Conservation (phyloP, 1,140 invertebrate species). For the Pachypeltis micranthus region DNA sequence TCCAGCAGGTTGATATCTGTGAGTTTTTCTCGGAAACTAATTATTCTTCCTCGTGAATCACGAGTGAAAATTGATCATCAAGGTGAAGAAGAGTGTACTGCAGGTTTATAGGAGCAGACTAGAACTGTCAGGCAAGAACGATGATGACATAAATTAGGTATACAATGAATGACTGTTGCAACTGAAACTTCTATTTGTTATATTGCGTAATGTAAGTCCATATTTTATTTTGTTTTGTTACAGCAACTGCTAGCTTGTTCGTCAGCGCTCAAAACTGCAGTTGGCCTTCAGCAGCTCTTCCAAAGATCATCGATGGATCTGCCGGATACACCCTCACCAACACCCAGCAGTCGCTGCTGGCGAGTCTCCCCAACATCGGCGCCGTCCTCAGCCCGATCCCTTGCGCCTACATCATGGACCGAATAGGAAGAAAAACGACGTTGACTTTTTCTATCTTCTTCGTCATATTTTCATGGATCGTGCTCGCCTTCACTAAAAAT, state of each 20-base stretch:
- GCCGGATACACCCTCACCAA: slow-evolving; percentile 1
- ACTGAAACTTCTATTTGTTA: too few species aligned
- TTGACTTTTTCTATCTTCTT: slow-evolving; percentile 51
- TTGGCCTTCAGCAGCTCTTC: slow-evolving; percentile 16
- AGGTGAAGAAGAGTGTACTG: too few species aligned
- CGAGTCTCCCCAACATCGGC: slow-evolving; percentile 20
- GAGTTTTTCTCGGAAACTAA: too few species aligned
- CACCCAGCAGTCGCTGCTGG: slow-evolving; percentile 18
- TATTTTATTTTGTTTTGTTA: neutral
- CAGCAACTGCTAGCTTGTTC: neutral
- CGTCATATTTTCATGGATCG: slow-evolving; percentile 36
- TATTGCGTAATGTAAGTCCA: too few species aligned
- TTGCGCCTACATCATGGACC: slow-evolving; percentile 45
- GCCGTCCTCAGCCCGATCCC: slow-evolving; percentile 27
- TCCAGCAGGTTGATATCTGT: too few species aligned
- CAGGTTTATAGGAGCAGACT: too few species aligned
- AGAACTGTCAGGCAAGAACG: too few species aligned
- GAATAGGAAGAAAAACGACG: slow-evolving; percentile 55
- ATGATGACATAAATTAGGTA: too few species aligned
- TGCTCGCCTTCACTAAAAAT: slow-evolving; percentile 35
- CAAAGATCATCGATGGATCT: slow-evolving; percentile 6
- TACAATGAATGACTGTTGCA: too few species aligned
- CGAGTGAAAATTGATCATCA: too few species aligned
- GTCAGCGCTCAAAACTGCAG: neutral
- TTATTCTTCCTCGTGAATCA: too few species aligned